Evolutionary conservation across 2,888 invertebrate genomes (phyloP).

Genomic region (Chesias legatella): DNA sequence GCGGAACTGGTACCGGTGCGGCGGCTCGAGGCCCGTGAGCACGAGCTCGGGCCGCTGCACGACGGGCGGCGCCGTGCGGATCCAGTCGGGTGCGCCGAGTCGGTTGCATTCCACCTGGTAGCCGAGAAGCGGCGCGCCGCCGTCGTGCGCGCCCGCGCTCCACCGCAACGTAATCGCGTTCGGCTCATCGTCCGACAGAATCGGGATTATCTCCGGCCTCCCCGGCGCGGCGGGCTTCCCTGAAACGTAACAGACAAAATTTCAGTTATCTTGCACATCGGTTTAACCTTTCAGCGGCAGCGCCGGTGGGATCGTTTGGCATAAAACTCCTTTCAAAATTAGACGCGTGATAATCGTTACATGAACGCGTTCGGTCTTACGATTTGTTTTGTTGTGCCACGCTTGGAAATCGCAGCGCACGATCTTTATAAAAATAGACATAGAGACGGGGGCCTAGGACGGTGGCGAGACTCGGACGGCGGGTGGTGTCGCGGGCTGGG

Average conservation of each 20-base stretch:
- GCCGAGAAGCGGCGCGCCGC: slow-evolving; percentile 91
- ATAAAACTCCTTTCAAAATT: slow-evolving; percentile 69
- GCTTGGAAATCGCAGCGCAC: slow-evolving; percentile 68
- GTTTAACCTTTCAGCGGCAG: slow-evolving; percentile 38
- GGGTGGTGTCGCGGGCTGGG: slow-evolving; percentile 8
- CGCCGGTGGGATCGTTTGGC: slow-evolving; percentile 53
- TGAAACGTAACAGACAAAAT: slow-evolving; percentile 56
- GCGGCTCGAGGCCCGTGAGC: slow-evolving; percentile 90
- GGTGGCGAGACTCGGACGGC: background rate
- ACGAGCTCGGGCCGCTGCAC: slow-evolving; percentile 87
- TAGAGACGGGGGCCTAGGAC: slow-evolving; percentile 46
- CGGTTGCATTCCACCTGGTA: slow-evolving; percentile 87
- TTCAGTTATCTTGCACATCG: slow-evolving; percentile 22
- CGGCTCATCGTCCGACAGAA: slow-evolving; percentile 85
- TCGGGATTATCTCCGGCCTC: slow-evolving; percentile 89
- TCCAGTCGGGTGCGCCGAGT: slow-evolving; percentile 90
- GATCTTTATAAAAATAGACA: slow-evolving; percentile 72
- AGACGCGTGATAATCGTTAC: slow-evolving; percentile 72
- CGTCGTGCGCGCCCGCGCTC: slow-evolving; percentile 90
- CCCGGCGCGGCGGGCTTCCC: slow-evolving; percentile 90
- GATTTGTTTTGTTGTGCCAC: slow-evolving; percentile 79
- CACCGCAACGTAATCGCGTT: slow-evolving; percentile 91
- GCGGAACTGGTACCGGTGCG: slow-evolving; percentile 94
- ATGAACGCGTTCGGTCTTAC: slow-evolving; percentile 69
- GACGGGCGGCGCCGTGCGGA: slow-evolving; percentile 87